Evolutionary conservation across 1,140 invertebrate species (phyloP).

Genomic region (Eumeta japonica): DNA sequence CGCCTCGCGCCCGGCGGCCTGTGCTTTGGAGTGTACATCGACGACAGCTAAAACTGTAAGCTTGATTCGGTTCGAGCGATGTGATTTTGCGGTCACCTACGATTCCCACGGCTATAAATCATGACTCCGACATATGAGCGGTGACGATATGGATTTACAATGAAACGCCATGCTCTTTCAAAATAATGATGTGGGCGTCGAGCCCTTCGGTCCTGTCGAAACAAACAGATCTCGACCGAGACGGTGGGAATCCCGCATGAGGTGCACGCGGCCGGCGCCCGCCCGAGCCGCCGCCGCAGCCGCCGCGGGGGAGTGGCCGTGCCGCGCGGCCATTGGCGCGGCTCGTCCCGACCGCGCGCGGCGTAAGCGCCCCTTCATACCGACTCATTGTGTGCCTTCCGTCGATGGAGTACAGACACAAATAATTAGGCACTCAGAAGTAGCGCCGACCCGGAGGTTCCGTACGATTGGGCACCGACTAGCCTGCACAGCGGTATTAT

Average conservation of each 20-base stretch:
- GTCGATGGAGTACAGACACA: not conserved
- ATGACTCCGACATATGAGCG: conserved; percentile 40
- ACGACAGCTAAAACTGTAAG: too few relatives aligned
- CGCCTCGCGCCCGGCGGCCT: conserved; percentile 10
- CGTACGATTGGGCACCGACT: too few relatives aligned
- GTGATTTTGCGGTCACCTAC: not conserved
- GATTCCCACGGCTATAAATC: conserved; percentile 53
- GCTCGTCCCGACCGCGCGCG: conserved; percentile 10
- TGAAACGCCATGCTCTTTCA: conserved; percentile 36
- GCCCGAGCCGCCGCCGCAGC: conserved; percentile 13
- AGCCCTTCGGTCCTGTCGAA: conserved; percentile 31
- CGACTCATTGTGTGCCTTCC: conserved; percentile 2
- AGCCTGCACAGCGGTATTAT: conserved; percentile 43
- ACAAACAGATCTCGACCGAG: conserved; percentile 39
- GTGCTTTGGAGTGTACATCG: too few relatives aligned
- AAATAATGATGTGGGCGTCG: conserved; percentile 53
- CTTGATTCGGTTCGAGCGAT: too few relatives aligned
- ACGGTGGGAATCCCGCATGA: conserved; percentile 46
- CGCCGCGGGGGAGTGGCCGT: conserved; percentile 29
- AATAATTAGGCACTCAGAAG: too few relatives aligned
- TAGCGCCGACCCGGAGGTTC: too few relatives aligned
- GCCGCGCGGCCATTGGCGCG: conserved; percentile 26
- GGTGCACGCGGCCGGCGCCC: conserved; percentile 16
- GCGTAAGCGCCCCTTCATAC: conserved; percentile 19
- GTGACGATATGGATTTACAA: conserved; percentile 47